These are phyloP conservation scores for Lysandra coridon DNA, from an alignment of 2,888 invertebrate genomes.

Conservation along the genomic window DNA sequence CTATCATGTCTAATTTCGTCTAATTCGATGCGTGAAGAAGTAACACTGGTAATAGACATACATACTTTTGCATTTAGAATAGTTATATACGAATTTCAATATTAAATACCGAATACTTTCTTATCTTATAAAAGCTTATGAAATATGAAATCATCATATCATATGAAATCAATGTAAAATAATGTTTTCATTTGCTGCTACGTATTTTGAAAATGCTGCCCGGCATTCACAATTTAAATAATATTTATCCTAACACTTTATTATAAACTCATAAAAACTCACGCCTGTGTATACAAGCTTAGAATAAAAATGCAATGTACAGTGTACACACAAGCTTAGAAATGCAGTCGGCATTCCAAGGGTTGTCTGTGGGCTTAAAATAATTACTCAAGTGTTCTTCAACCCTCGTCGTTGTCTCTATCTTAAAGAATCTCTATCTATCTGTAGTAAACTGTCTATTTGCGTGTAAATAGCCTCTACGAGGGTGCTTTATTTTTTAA, in stretches of 20 bases:
- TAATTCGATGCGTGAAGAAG: no score
- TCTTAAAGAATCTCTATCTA: background rate
- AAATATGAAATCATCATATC: no score
- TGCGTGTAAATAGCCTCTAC: background rate
- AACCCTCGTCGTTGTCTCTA: conserved; percentile 45
- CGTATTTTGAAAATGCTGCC: background rate
- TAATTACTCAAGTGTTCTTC: conserved; percentile 75
- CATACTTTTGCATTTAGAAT: no score
- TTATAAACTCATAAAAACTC: background rate
- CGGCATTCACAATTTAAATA: background rate
- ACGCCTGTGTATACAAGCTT: background rate
- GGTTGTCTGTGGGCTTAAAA: conserved; percentile 71
- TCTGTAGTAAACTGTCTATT: background rate
- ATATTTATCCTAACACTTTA: background rate
- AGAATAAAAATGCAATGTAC: conserved; percentile 27
- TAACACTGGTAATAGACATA: no score
- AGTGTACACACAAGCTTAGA: conserved; percentile 43
- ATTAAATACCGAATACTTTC: no score
- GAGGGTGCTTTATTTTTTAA: no score
- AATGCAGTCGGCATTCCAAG: conserved; percentile 64
- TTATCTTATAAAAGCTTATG: no score
- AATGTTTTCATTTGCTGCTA: background rate
- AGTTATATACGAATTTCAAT: no score
- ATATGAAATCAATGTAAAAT: no score
- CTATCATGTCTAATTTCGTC: no score